These are phyloP conservation scores for Gisinianus flammeolus DNA, from an alignment of 2,888 invertebrate genomes.

Conservation along the genomic window DNA sequence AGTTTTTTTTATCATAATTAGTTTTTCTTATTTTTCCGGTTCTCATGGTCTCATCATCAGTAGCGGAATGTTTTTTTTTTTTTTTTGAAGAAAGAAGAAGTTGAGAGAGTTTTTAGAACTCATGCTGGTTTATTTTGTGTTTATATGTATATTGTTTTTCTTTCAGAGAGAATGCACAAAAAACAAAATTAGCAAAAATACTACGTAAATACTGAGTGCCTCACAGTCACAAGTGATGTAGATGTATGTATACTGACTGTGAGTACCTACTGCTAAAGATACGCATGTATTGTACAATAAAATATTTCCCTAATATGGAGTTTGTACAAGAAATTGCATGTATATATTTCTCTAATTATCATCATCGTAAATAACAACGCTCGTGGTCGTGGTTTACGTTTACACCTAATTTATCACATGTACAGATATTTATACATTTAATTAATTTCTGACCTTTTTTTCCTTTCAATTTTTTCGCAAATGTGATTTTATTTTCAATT, in stretches of 20 bases:
- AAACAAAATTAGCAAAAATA: slow-evolving; percentile 7
- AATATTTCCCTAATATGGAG: too few species aligned
- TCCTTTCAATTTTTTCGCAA: too few species aligned
- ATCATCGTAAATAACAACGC: not conserved
- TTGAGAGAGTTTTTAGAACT: not conserved
- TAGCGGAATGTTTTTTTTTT: not conserved
- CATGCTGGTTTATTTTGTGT: slow-evolving; percentile 1
- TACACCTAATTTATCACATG: not conserved
- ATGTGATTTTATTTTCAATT: too few species aligned
- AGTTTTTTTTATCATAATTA: not conserved
- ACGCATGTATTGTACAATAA: too few species aligned
- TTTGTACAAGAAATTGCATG: too few species aligned
- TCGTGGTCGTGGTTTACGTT: not conserved
- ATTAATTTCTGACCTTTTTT: too few species aligned
- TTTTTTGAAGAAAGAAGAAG: too few species aligned
- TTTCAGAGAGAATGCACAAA: not conserved
- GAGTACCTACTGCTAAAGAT: too few species aligned
- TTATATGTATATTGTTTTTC: not conserved
- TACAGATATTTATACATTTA: too few species aligned
- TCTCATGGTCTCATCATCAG: not conserved
- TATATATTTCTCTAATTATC: too few species aligned
- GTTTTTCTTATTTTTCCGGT: not conserved
- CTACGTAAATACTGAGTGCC: not conserved
- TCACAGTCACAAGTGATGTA: not conserved
- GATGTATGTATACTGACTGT: too few species aligned